Evolutionary conservation across 1,140 invertebrate genomes (phyloP).

Genomic region (Daktulosphaira vitifoliae): DNA sequence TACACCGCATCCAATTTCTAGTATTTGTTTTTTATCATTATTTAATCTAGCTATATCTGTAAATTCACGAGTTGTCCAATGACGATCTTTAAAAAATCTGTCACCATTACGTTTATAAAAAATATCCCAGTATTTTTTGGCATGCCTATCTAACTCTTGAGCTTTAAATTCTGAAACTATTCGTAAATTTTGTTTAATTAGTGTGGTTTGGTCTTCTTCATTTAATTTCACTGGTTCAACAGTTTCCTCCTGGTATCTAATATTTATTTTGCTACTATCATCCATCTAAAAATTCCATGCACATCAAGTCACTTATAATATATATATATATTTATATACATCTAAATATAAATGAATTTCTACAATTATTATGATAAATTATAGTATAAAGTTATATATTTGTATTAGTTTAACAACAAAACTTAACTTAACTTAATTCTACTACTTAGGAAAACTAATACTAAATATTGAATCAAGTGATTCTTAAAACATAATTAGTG

Average conservation of each 20-base stretch:
- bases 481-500: conserved; percentile 15
- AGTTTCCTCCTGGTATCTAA: conserved; percentile 17
- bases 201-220: conserved; percentile 42
- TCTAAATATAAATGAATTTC: conserved; percentile 7
- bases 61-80: conserved; percentile 95
- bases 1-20: conserved; percentile 95
- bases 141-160: conserved; percentile 71
- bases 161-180: conserved; percentile 69
- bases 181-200: conserved; percentile 59
- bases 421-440: conserved; percentile 30
- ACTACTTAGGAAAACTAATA: conserved; percentile 27
- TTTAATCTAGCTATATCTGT: conserved; percentile 56
- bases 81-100: conserved; percentile 91
- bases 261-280: conserved; percentile 28
- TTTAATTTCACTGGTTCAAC: conserved; percentile 8
- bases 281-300: conserved; percentile 30
- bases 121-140: conserved; percentile 90
- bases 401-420: conserved; percentile 20
- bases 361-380: conserved; percentile 19
- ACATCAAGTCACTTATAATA: conserved; percentile 24
- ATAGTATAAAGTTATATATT: conserved; percentile 19
- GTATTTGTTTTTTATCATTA: conserved; percentile 43
- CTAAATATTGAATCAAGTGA: conserved; percentile 23
- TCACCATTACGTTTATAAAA: conserved; percentile 93
- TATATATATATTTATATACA: conserved; percentile 11